These are phyloP conservation scores for Anguilla pacifica DNA, from an alignment of 2,797 vertebrate species.

Conservation along the genomic window DNA sequence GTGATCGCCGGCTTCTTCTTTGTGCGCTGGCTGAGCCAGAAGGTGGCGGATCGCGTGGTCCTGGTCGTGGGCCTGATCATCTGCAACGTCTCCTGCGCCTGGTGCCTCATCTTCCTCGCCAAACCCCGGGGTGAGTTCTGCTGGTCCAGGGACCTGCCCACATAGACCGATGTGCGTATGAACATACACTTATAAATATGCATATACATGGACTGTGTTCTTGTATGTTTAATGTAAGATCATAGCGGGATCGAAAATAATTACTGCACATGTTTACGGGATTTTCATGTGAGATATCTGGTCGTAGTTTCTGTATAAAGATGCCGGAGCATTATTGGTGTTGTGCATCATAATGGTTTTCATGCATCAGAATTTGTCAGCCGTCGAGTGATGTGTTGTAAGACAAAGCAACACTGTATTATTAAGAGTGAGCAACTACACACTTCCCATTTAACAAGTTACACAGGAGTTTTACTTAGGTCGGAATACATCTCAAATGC, in stretches of 20 bases:
- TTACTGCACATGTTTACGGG: no score
- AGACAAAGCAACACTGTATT: no score
- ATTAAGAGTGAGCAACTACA: neutral
- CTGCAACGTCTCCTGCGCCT: slow-evolving; percentile 78
- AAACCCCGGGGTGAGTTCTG: slow-evolving; percentile 72
- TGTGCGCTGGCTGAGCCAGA: slow-evolving; percentile 79
- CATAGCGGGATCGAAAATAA: no score
- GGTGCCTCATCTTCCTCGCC: slow-evolving; percentile 82
- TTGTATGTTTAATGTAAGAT: no score
- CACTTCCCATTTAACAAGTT: neutral
- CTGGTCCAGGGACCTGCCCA: neutral
- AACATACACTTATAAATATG: no score
- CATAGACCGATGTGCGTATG: neutral
- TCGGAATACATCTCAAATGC: neutral
- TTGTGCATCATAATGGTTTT: no score
- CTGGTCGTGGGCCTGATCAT: slow-evolving; percentile 75
- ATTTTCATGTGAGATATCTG: no score
- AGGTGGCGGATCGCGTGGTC: slow-evolving; percentile 74
- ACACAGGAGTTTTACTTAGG: neutral
- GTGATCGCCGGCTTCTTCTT: slow-evolving; percentile 83
- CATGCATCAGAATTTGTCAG: no score
- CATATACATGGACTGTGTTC: no score
- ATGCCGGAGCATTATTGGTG: no score
- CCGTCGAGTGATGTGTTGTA: no score
- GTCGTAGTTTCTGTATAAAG: no score